Evolutionary conservation across 2,797 vertebrate genomes (phyloP).

Genomic region (Tenualosa thibaudeaui): DNA sequence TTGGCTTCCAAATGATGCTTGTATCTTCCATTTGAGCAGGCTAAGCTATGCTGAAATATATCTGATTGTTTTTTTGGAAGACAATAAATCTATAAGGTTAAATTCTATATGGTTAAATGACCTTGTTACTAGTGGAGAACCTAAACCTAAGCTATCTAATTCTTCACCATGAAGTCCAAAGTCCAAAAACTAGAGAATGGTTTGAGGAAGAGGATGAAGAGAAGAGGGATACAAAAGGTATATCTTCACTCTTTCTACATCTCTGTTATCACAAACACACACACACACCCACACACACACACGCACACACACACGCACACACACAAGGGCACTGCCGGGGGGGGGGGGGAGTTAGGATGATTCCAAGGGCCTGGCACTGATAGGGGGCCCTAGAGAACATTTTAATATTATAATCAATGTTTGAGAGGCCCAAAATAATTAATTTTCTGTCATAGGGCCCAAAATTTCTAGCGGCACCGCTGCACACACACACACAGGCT

Average conservation of each 20-base stretch:
- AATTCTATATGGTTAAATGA: not conserved
- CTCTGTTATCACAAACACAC: not conserved
- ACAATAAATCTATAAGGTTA: too few species aligned
- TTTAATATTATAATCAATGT: too few species aligned
- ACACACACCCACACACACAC: not conserved
- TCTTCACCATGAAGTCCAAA: not conserved
- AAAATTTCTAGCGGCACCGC: too few species aligned
- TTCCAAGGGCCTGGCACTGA: too few species aligned
- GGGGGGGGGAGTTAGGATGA: too few species aligned
- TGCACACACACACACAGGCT: not conserved
- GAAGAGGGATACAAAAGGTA: conserved; percentile 63
- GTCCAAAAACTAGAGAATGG: conserved; percentile 44
- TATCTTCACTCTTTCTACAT: not conserved
- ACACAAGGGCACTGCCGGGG: not conserved
- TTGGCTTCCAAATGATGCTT: not conserved
- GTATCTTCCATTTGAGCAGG: not conserved
- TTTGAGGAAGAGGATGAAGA: conserved; percentile 57
- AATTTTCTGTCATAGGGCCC: too few species aligned
- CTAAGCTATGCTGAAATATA: not conserved
- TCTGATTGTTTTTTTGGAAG: not conserved
- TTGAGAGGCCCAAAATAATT: too few species aligned
- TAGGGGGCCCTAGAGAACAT: too few species aligned
- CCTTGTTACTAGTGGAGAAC: not conserved
- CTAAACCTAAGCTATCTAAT: conserved; percentile 53
- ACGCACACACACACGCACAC: not conserved